Conservation (phyloP, 2,797 vertebrate genomes). For the Macropus fuliginosus region DNA sequence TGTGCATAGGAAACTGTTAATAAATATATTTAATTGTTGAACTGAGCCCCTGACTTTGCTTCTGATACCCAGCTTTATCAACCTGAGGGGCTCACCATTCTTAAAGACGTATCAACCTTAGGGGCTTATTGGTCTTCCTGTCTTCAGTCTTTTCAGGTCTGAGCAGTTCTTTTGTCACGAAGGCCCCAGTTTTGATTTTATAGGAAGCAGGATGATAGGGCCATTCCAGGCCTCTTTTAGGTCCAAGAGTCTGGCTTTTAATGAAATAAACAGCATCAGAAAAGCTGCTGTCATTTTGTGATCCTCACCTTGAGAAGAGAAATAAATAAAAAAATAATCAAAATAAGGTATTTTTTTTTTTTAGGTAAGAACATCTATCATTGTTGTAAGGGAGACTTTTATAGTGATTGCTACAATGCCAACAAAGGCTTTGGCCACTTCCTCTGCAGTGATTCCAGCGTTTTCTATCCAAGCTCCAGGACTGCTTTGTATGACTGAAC, state of each 20-base stretch:
- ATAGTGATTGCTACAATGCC: neutral
- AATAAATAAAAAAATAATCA: neutral
- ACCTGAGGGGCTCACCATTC: no score
- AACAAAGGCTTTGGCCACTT: neutral
- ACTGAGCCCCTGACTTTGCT: neutral
- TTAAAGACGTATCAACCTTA: no score
- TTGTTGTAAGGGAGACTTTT: neutral
- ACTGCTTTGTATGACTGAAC: neutral
- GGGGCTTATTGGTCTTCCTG: neutral
- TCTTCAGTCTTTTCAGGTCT: neutral
- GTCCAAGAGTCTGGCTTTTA: neutral
- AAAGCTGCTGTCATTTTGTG: neutral
- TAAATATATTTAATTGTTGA: neutral
- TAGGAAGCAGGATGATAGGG: neutral
- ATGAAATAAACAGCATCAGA: neutral
- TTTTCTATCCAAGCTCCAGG: neutral
- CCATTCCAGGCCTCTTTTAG: neutral
- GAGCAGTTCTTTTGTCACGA: neutral
- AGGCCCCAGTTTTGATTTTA: neutral
- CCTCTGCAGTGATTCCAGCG: neutral
- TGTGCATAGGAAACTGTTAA: neutral
- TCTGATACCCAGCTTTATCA: neutral
- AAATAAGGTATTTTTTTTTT: neutral
- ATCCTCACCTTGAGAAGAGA: neutral
- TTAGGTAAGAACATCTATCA: neutral